Conservation (phyloP, 2,797 vertebrate genomes). For the Phoxinus dragarum region DNA sequence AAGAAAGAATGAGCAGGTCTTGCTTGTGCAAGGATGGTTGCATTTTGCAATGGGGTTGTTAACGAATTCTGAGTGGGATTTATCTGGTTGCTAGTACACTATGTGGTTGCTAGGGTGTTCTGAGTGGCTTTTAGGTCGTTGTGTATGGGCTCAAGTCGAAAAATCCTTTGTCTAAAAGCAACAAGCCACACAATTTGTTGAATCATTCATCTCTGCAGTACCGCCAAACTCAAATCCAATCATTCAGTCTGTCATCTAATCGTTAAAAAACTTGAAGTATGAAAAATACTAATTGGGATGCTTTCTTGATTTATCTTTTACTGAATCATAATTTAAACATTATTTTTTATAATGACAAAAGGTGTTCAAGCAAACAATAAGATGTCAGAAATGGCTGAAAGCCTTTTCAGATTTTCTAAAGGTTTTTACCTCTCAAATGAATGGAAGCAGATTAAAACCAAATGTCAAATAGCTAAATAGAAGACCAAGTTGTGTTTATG, state of each 20-base stretch:
- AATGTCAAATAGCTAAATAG: conserved; percentile 53
- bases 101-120: background rate
- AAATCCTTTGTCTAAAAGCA: background rate
- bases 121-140: background rate
- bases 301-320: background rate
- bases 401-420: conserved; percentile 15
- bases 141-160: background rate
- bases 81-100: background rate
- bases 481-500: conserved; percentile 45
- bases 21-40: background rate
- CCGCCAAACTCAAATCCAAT: background rate
- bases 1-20: background rate
- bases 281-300: background rate
- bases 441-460: conserved; percentile 57
- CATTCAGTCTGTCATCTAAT: background rate
- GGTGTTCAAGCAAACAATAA: background rate
- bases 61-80: background rate
- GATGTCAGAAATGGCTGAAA: background rate
- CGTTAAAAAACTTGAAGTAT: background rate
- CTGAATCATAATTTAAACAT: background rate
- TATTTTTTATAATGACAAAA: background rate
- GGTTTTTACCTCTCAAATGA: conserved; percentile 52
- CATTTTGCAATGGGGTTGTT: background rate
- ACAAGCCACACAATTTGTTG: background rate
- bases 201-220: background rate